phyloP scores from a whole-genome alignment of 2,113 vertebrate species.

The Mormoops blainvillei region DNA sequence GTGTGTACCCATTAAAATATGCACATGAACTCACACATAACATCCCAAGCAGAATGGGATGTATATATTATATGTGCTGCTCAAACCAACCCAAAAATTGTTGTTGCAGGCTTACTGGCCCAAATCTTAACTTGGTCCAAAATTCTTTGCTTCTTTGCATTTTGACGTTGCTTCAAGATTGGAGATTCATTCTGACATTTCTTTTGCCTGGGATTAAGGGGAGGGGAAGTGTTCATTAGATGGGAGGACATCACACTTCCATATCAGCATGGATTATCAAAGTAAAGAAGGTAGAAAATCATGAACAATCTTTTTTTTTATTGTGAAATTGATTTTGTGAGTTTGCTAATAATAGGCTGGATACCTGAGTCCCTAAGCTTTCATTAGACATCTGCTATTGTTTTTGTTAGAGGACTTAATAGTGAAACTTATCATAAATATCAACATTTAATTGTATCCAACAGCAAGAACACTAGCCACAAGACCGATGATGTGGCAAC shows the following conservation, averaged over 20 bases:
- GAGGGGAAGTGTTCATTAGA: neutral
- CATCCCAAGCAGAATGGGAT: neutral
- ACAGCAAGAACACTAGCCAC: neutral
- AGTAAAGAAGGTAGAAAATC: neutral
- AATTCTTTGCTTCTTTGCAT: neutral
- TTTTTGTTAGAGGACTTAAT: neutral
- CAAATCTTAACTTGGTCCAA: neutral
- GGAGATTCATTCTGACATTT: neutral
- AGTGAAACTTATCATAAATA: neutral
- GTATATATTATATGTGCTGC: neutral
- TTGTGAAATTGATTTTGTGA: neutral
- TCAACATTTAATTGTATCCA: neutral
- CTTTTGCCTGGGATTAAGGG: neutral
- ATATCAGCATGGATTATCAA: neutral
- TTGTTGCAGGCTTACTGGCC: neutral
- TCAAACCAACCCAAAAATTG: neutral
- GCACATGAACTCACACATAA: neutral
- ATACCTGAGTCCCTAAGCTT: neutral
- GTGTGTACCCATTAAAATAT: neutral
- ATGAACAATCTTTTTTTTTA: neutral
- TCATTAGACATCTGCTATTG: neutral
- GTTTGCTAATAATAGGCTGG: neutral
- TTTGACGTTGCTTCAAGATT: neutral
- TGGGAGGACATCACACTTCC: neutral
- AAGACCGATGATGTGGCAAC: neutral